Evolutionary conservation across 1,140 invertebrate genomes (phyloP), one percentile per base, ranked within the genome.

Genomic region (Listronotus oregonensis): DNA sequence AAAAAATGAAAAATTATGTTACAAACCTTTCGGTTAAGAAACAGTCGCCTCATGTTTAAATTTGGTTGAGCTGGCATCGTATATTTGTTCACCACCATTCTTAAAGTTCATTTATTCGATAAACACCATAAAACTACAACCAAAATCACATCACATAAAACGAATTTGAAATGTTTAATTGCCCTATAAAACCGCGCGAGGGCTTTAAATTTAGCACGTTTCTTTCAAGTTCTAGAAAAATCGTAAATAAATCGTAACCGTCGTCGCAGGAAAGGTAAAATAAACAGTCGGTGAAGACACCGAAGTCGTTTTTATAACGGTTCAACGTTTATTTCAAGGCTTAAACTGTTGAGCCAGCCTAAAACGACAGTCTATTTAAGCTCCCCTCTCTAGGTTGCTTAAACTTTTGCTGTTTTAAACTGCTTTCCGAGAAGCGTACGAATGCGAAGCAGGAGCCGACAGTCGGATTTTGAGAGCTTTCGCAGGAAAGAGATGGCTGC

Each of bases 11-110:
- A 57, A 46, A 58, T 21, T n/a, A 31, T 37, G 17, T 5, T 12
- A 65, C 63, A 9, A 58, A 65, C 63, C 72, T 72, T 74, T 63
- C 69, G 64, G 55, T 72, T 72, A 32, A 74, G 60, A 57, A 74
- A 69, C 10, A 71, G 51, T 18, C 72, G 56, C 21, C 72, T 63
- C 69, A 72, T 72, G 42, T 66, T 74, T 27, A 74, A 44, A 62
- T 74, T 74, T 0, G 72, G 72, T 56, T 72, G 71, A 10, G 64
- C 71, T 42, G 68, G 71, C 69, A 71, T 71, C 42, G 54, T 67
- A 17, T 69, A 68, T 56, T 72, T 72, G 62, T 71, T 74, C 43
- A 74, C 72, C 61, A 74, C 72, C 72, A 74, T 74, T 56, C 34
- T 70, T 57, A 44, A 17, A 47, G 63, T 51, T 58, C 31, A 65